Conservation (phyloP, 2,113 vertebrate species). For the Proteles cristata region DNA sequence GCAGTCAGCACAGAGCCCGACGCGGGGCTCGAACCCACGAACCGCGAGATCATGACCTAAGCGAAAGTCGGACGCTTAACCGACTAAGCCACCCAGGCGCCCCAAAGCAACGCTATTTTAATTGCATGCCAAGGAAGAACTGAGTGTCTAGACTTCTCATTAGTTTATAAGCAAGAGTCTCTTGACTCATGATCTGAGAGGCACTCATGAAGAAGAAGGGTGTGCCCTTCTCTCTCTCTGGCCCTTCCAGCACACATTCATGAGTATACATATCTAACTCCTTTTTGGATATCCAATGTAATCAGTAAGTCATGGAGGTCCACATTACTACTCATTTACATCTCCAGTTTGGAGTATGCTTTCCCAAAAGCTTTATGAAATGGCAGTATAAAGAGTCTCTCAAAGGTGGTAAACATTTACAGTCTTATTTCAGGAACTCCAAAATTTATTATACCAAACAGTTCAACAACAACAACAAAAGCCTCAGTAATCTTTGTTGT, state of each 20-base stretch:
- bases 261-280: not conserved
- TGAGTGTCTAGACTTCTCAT: not conserved
- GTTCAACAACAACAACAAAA: not conserved
- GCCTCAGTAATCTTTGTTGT: not conserved
- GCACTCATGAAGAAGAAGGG: not conserved
- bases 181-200: not conserved
- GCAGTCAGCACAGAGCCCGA: too few relatives aligned
- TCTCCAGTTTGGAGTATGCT: not conserved
- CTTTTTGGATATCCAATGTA: not conserved
- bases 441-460: not conserved
- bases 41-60: too few relatives aligned
- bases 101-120: not conserved
- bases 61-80: too few relatives aligned
- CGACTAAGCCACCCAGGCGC: too few relatives aligned
- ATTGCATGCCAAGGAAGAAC: not conserved
- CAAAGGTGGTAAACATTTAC: not conserved
- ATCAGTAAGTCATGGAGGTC: not conserved
- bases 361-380: not conserved
- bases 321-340: not conserved
- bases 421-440: not conserved
- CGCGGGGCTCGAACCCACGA: too few relatives aligned
- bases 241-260: not conserved
- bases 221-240: too few relatives aligned
- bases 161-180: not conserved
- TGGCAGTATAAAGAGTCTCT: not conserved